Percentiles rank a stretch among this genome's conserved stretches.
Conservation (phyloP, 2,113 vertebrate species). For the Oreochromis aureus region DNA sequence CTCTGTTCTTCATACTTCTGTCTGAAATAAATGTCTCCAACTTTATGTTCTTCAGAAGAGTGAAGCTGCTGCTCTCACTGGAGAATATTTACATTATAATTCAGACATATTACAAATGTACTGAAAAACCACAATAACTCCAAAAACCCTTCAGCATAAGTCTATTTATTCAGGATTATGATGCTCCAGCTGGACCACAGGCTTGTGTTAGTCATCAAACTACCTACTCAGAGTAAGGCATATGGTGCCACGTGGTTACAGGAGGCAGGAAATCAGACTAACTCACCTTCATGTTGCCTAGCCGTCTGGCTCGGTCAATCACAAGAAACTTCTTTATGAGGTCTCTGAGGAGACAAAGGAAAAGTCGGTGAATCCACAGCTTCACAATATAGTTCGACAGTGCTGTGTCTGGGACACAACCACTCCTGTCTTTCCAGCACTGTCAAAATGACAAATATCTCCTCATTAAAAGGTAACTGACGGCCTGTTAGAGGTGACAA, state of each 20-base stretch:
- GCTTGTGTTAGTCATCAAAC: background rate
- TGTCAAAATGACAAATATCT: background rate
- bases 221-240: background rate
- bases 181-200: background rate
- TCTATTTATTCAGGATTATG: background rate
- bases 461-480: background rate
- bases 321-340: conserved; percentile 94
- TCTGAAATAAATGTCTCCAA: background rate
- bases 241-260: background rate
- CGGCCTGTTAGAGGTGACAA: background rate
- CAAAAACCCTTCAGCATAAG: background rate
- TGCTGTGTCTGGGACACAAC: background rate
- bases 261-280: background rate
- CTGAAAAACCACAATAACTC: background rate
- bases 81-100: background rate
- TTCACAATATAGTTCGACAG: background rate
- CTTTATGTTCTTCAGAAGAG: fast-evolving
- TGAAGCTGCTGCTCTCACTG: background rate
- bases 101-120: background rate
- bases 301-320: conserved; percentile 85
- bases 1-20: background rate
- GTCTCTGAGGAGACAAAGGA: conserved; percentile 73
- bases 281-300: conserved; percentile 96
- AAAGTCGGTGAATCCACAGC: background rate
- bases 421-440: background rate